Conservation (phyloP, 2,888 invertebrate species). For the Drosophila aldrichi region DNA sequence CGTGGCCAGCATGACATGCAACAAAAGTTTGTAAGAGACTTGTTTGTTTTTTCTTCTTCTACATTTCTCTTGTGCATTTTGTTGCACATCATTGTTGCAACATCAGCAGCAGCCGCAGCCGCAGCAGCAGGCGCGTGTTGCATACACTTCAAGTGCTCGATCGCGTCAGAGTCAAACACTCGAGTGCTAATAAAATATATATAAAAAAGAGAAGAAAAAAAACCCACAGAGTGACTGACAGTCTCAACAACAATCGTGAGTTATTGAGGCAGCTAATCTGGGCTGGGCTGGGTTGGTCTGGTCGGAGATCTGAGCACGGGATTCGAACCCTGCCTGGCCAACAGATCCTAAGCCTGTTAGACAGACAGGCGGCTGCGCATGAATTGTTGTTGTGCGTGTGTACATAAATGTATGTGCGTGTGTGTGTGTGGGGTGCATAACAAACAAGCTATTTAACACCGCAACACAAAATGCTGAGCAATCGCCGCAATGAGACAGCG, state of each 20-base stretch:
- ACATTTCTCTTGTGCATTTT: conserved; percentile 34
- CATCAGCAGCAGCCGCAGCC: conserved; percentile 41
- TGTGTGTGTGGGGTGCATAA: conserved; percentile 66
- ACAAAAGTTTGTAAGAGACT: conserved; percentile 53
- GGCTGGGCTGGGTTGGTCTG: conserved; percentile 28
- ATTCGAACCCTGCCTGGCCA: conserved; percentile 25
- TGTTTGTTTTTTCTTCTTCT: conserved; percentile 32
- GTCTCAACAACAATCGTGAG: conserved; percentile 78
- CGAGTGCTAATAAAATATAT: conserved; percentile 73
- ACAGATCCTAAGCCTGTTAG: conserved; percentile 66
- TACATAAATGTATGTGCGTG: background rate
- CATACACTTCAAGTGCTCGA: conserved; percentile 60
- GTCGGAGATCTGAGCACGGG: conserved; percentile 12
- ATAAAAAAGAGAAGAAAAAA: conserved; percentile 21
- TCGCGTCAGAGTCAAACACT: conserved; percentile 45
- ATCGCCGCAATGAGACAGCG: conserved; percentile 64
- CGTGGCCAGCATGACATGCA: conserved; percentile 58
- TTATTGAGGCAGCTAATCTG: conserved; percentile 76
- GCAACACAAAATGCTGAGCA: conserved; percentile 68
- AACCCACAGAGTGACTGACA: conserved; percentile 75
- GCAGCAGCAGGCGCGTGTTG: conserved; percentile 31
- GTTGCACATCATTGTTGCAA: conserved; percentile 81
- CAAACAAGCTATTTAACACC: conserved; percentile 82
- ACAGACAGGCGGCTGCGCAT: conserved; percentile 66
- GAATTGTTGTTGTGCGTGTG: conserved; percentile 10